Evolutionary conservation across 2,797 vertebrate species (phyloP), one percentile per base, ranked within the genome.

Genomic region (Macrochelys suwanniensis): DNA sequence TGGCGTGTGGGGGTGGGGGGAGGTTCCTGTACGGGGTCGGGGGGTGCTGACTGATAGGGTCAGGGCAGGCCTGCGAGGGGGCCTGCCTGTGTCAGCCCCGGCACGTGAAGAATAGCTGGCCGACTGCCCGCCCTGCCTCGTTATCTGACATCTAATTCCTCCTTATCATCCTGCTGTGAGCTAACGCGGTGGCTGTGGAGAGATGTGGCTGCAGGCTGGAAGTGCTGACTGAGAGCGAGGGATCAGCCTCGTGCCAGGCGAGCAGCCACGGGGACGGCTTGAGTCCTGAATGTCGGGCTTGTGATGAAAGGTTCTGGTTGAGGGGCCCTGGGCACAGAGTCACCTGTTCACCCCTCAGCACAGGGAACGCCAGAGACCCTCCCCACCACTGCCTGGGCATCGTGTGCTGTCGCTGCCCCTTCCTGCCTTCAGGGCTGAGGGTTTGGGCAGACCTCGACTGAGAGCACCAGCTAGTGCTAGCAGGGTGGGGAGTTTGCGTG

Each of bases 101-200:
- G 84, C 33, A 91, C 88, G 37, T 33, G 47, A 61, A 86, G 89
- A 79, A 78, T 82, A 53, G 17, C 45, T 6, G 42, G 76, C 45
- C 3, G 33, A 56, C 57, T 28, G 85, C 89, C 89, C 85, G 19
- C 54, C 68, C 78, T 74, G 91, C 85, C 25, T 84, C 82, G 65
- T 95, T 82, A 88, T 57, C 80, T 65, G 89, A 82, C 28, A 7
- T 83, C 84, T 85, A 45, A 49, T 61, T 94, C 88, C 77, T 93
- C 82, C 71, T 92, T 88, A 90, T 87, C 82, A 76, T 47, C 53
- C 88, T 81, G 86, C 84, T 82, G 92, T 91, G 89, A 93, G 85
- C 82, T 49, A 42, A 74, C 61, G 6, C 47, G 51, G 68, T 49
- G 15, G 54, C 82, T 80, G 81, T 87, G 50, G 84, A 85, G 90